Evolutionary conservation across 2,888 invertebrate species (phyloP).

Genomic region (Perdita meconis): DNA sequence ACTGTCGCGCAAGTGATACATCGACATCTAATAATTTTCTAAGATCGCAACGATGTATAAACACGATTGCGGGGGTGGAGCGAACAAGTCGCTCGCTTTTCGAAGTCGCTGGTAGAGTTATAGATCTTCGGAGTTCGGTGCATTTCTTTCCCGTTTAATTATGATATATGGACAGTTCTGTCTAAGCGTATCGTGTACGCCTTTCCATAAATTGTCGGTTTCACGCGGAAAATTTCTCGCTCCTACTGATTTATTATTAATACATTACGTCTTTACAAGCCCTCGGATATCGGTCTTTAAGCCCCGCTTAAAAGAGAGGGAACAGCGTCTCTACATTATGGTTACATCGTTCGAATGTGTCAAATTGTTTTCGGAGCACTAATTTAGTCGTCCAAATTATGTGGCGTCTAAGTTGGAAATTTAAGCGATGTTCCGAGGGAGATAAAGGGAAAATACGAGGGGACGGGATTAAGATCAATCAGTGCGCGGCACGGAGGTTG

Average conservation of each 20-base stretch:
- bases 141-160: slow-evolving; percentile 80
- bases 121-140: slow-evolving; percentile 60
- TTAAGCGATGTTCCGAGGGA: slow-evolving; percentile 45
- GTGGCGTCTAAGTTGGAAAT: slow-evolving; percentile 35
- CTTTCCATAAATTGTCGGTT: slow-evolving; percentile 62
- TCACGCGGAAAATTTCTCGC: slow-evolving; percentile 35
- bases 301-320: no score
- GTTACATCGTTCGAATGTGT: background rate
- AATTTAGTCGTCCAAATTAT: slow-evolving; percentile 59
- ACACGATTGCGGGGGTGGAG: slow-evolving; percentile 70
- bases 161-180: slow-evolving; percentile 76
- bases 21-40: slow-evolving; percentile 51
- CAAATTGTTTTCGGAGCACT: slow-evolving; percentile 22
- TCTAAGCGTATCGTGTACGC: slow-evolving; percentile 49
- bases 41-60: slow-evolving; percentile 60
- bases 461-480: slow-evolving; percentile 71
- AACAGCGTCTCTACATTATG: background rate
- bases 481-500: slow-evolving; percentile 48
- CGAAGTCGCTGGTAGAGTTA: slow-evolving; percentile 65
- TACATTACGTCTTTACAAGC: slow-evolving; percentile 4
- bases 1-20: slow-evolving; percentile 34
- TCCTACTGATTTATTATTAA: slow-evolving; percentile 41
- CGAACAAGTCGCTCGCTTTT: slow-evolving; percentile 65
- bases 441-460: slow-evolving; percentile 56
- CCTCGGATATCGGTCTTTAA: background rate